Percentiles rank a stretch among this genome's conserved stretches.
Evolutionary conservation across 2,888 invertebrate species (phyloP).

Genomic region (Tipula unca): DNA sequence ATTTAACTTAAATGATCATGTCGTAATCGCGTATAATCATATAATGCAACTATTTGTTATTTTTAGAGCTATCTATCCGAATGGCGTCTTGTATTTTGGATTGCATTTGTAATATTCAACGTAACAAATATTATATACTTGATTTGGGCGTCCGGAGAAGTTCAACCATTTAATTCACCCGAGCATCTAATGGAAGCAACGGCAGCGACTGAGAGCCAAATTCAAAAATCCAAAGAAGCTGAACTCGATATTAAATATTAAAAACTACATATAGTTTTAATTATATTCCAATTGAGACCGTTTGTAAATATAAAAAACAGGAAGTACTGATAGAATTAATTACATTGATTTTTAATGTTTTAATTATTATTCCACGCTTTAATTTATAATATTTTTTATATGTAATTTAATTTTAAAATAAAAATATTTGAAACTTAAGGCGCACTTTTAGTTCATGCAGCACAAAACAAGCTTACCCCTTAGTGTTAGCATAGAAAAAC

Average conservation of each 20-base stretch:
- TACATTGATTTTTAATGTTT: neutral
- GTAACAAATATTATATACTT: conserved; percentile 60
- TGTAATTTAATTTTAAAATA: neutral
- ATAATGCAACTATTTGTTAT: neutral
- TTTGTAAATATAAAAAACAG: neutral
- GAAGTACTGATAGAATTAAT: conserved; percentile 14
- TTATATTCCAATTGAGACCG: neutral
- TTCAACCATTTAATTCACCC: conserved; percentile 39
- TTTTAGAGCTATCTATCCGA: conserved; percentile 51
- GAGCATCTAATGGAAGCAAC: neutral
- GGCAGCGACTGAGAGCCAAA: neutral
- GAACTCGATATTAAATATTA: neutral
- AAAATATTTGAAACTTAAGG: neutral
- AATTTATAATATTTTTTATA: neutral
- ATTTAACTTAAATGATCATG: neutral
- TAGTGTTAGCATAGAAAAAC: neutral
- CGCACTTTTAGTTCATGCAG: neutral
- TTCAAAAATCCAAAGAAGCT: neutral
- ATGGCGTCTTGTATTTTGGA: conserved; percentile 76
- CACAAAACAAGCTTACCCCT: neutral
- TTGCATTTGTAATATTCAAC: conserved; percentile 59
- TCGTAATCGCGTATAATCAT: neutral
- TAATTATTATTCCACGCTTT: neutral
- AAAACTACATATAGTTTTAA: neutral
- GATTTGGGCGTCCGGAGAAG: conserved; percentile 63